These are phyloP conservation scores for Drosophila borborema DNA, from an alignment of 2,888 invertebrate species.

Conservation along the genomic window DNA sequence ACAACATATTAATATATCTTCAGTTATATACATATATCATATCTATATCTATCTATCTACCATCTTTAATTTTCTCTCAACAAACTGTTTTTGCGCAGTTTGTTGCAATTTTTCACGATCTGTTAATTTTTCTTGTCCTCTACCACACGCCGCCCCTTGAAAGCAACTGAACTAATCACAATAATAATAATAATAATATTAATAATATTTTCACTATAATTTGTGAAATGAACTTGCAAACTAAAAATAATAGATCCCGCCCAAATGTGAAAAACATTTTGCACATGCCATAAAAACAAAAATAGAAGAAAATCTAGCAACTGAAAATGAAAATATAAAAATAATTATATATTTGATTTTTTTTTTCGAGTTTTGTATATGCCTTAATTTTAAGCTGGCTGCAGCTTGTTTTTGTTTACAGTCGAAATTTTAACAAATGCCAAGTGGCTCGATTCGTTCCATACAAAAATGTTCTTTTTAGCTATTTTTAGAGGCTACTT, in stretches of 20 bases:
- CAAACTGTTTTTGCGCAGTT: slow-evolving; percentile 43
- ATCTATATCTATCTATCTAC: not conserved
- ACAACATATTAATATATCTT: not conserved
- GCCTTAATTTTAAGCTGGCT: slow-evolving; percentile 48
- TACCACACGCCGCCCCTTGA: not conserved
- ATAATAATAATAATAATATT: slow-evolving; percentile 15
- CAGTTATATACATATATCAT: too few relatives aligned
- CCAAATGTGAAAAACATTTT: slow-evolving; percentile 28
- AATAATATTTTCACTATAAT: slow-evolving; percentile 17
- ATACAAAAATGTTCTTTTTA: slow-evolving; percentile 5
- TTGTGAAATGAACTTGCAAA: slow-evolving; percentile 42
- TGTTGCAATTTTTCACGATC: slow-evolving; percentile 56
- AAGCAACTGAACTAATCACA: slow-evolving; percentile 22
- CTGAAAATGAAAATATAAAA: slow-evolving; percentile 6
- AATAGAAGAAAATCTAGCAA: slow-evolving; percentile 1
- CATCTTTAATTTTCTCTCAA: not conserved
- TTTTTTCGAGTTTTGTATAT: slow-evolving; percentile 38
- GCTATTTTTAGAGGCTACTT: slow-evolving; percentile 39
- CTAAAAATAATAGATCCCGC: slow-evolving; percentile 37
- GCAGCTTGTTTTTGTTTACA: slow-evolving; percentile 58
- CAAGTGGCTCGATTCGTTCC: slow-evolving; percentile 40
- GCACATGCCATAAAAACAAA: slow-evolving; percentile 37
- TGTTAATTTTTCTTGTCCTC: slow-evolving; percentile 41
- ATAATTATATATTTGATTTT: slow-evolving; percentile 19
- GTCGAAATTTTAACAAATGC: slow-evolving; percentile 29